A percentile compares a stretch with the other conserved stretches of the same genome.
These are phyloP conservation scores for Hippasteria phrygiana DNA, from an alignment of 53 echinoderm and acorn worm species.

Conservation along the genomic window DNA sequence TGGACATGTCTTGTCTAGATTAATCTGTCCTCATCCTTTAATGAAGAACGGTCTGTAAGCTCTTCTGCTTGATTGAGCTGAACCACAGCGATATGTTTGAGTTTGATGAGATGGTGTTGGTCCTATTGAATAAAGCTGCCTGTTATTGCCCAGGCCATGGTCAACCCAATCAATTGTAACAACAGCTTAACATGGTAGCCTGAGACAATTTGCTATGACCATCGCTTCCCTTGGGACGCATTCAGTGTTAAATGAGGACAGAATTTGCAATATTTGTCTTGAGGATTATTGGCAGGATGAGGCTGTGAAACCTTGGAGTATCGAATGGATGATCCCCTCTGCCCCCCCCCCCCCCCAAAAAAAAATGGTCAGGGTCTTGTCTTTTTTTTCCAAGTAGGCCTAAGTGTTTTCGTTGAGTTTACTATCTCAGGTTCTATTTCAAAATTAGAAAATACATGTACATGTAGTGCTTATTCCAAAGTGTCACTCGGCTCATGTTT, in stretches of 20 bases:
- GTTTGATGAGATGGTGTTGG: background rate
- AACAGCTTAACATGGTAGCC: background rate
- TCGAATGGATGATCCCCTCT: background rate
- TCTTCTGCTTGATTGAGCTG: slow-evolving; percentile 11
- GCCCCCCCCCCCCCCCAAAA: background rate
- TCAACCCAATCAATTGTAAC: slow-evolving; percentile 36
- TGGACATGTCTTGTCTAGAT: slow-evolving; percentile 10
- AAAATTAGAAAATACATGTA: no score
- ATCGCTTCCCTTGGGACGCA: background rate
- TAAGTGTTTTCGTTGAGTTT: background rate
- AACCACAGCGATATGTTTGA: background rate
- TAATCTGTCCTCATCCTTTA: background rate
- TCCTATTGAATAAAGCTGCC: background rate
- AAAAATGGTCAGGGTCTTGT: background rate
- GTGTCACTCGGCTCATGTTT: no score
- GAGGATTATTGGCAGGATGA: slow-evolving; percentile 13
- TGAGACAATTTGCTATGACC: background rate
- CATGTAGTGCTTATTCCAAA: no score
- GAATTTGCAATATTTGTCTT: slow-evolving; percentile 23
- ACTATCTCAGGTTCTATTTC: background rate
- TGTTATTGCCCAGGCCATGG: slow-evolving; percentile 29
- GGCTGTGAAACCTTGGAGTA: background rate
- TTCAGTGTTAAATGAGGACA: slow-evolving; percentile 22
- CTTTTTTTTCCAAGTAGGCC: background rate
- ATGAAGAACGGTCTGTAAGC: slow-evolving; percentile 22